Evolutionary conservation across 2,888 invertebrate genomes (phyloP), one percentile per base, ranked within the genome.

Genomic region (Nebria brevicollis): DNA sequence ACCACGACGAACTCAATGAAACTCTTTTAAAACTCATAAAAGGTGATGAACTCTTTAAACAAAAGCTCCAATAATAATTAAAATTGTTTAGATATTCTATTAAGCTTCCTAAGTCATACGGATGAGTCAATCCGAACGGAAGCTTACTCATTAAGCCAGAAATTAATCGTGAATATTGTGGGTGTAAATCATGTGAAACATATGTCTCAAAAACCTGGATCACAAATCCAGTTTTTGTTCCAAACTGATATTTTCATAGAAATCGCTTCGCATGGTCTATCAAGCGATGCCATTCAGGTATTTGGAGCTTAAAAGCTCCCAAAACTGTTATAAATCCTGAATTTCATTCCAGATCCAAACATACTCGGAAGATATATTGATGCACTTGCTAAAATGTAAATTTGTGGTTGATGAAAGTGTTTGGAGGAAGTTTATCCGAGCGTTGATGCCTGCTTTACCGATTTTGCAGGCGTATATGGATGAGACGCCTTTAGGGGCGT

Each of bases 351-450:
- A 94, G 94, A 90, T 94, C 70, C 90, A 89, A 86, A 88, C 87
- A 43, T 90, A 90, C 84, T 91, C 93, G 0, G 91, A 92, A 84
- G 92, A 93, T 81, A 93, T 94, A 84, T 87, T 94, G 86, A 85
- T 93, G 34, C 92, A 92, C 84, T 87, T 94, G 25, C 86, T 94
- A 54, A 93, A 94, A 84, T 93, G 93, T 13, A 92, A 93, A 84
- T 86, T 93, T 83, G 89, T 93, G 42, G 90, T 94, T 64, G 91
- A 91, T 25, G 92, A 93, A 82, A 86, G 89, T 7, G 91, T 92
- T 81, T 94, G 94, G 94, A 90, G 91, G 86, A 90, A 90, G 72
- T 88, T 93, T 74, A 86, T 94, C 70, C 92, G 93, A 83, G 90
- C 91, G 15, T 83, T 94, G 80, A 86, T 93, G 83, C 92, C 93